Percentiles rank a stretch among this genome's conserved stretches.
phyloP scores from a whole-genome alignment of 2,888 invertebrate species.

The Mongoloraphidia duomilia region DNA sequence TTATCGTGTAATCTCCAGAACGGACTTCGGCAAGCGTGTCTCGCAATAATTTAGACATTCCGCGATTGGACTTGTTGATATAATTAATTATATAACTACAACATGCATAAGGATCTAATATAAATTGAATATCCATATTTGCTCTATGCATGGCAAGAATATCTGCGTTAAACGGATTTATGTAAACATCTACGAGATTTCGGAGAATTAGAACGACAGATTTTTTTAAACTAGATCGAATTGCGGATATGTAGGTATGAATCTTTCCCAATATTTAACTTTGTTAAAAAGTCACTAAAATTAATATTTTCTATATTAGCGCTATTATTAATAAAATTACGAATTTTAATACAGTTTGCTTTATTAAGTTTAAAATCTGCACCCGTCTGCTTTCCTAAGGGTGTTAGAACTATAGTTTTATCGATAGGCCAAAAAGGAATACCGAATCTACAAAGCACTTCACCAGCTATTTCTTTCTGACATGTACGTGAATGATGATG shows the following conservation, averaged over 20 bases:
- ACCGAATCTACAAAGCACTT: constrained; percentile 1
- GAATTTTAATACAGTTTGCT: neutral
- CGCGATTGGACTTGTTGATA: constrained; percentile 14
- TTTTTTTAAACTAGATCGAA: constrained; percentile 8
- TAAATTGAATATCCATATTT: constrained; percentile 25
- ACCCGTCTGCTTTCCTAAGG: constrained; percentile 11
- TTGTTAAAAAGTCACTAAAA: constrained; percentile 8
- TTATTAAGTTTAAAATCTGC: neutral
- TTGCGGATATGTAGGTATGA: constrained; percentile 12
- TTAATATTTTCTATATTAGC: neutral
- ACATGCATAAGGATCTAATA: constrained; percentile 22
- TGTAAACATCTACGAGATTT: constrained; percentile 8
- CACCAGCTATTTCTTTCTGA: constrained; percentile 8
- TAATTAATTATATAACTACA: constrained; percentile 20
- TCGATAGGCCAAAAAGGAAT: constrained; percentile 2
- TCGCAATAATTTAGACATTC: constrained; percentile 12
- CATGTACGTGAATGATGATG: constrained; percentile 16
- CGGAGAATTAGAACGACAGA: constrained; percentile 10
- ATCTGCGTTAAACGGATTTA: constrained; percentile 15
- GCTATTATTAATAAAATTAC: neutral
- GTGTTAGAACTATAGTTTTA: constrained; percentile 15
- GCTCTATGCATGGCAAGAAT: constrained; percentile 18
- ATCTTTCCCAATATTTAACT: constrained; percentile 7
- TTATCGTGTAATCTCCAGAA: constrained; percentile 15
- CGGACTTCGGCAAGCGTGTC: constrained; percentile 16